A percentile compares a stretch with the other conserved stretches of the same genome.
phyloP scores from a whole-genome alignment of 1,140 invertebrate genomes.

The Platyura marginata region DNA sequence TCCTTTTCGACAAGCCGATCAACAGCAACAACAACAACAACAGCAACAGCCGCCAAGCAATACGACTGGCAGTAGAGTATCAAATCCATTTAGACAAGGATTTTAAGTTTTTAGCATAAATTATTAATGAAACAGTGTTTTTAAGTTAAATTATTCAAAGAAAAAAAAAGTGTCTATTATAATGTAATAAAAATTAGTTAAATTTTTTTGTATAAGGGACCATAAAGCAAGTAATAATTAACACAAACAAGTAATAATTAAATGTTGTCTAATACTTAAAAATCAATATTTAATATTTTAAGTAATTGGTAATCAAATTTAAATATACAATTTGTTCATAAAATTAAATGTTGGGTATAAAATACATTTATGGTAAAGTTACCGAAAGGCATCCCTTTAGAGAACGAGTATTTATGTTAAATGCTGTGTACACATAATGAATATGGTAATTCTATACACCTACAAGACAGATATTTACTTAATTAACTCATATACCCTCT shows the following conservation, averaged over 20 bases:
- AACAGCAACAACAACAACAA: constrained; percentile 28
- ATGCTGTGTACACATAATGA: too few species aligned
- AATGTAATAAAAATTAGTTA: neutral
- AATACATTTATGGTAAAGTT: neutral
- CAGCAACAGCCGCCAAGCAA: constrained; percentile 19
- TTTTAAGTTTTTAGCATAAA: constrained; percentile 19
- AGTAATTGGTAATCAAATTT: too few species aligned
- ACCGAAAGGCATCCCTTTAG: neutral
- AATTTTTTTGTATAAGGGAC: neutral
- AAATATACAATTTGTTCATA: too few species aligned
- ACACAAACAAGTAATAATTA: neutral
- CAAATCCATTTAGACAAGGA: constrained; percentile 38
- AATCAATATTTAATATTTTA: too few species aligned
- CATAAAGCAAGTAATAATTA: constrained; percentile 1
- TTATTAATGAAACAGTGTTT: neutral
- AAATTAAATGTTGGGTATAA: neutral
- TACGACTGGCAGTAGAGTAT: constrained; percentile 12
- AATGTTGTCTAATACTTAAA: too few species aligned
- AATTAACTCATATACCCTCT: too few species aligned
- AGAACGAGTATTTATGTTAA: too few species aligned
- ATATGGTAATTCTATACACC: too few species aligned
- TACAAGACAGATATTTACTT: too few species aligned
- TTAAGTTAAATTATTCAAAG: neutral
- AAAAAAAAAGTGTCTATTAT: neutral
- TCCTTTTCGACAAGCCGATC: constrained; percentile 26